Evolutionary conservation across 2,888 invertebrate genomes (phyloP), one percentile per base, ranked within the genome.

Genomic region (Bombylius major): DNA sequence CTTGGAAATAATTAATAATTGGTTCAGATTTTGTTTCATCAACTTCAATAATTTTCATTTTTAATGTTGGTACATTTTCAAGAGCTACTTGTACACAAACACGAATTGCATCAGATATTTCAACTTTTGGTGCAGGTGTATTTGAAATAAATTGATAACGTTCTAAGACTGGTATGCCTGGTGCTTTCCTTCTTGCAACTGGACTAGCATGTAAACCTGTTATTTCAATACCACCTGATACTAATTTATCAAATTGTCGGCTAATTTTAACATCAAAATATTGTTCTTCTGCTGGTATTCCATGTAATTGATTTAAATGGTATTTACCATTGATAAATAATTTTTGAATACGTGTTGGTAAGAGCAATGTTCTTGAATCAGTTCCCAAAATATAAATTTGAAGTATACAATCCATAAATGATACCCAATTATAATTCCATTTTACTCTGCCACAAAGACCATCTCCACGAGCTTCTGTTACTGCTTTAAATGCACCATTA

Each of bases 381-480:
- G 82, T 77, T 34, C 82, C 81, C 34, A 91, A 69, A 51, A 92
- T 82, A 64, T 83, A 81, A 64, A 89, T 82, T 72, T 95, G 94
- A 13, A 95, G 77, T 83, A 95, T 86, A 44, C 87, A 87, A 74
- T 95, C 94, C 75, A 95, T 81, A 71, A 91, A 91, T 5, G 88
- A 81, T 8, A 89, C 84, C 92, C 93, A 95, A 73, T 90, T 89
- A 65, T 84, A 84, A 51, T 80, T 78, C 91, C 91, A 93, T 53
- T 78, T 70, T 7, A 65, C 68, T 68, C 66, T 64, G 5, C 73
- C 75, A 34, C 64, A 68, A 0, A 67, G 54, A 1, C 75, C 74
- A 61, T 75, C 72, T 3, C 67, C 60, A 1, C 73, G 67, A 1
- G 72, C 72, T 9, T 59, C 55, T 4, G 61, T 57, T 1, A 74